Evolutionary conservation across 2,888 invertebrate species (phyloP), one percentile per base, ranked within the genome.

Genomic region (Lycaena phlaeas): DNA sequence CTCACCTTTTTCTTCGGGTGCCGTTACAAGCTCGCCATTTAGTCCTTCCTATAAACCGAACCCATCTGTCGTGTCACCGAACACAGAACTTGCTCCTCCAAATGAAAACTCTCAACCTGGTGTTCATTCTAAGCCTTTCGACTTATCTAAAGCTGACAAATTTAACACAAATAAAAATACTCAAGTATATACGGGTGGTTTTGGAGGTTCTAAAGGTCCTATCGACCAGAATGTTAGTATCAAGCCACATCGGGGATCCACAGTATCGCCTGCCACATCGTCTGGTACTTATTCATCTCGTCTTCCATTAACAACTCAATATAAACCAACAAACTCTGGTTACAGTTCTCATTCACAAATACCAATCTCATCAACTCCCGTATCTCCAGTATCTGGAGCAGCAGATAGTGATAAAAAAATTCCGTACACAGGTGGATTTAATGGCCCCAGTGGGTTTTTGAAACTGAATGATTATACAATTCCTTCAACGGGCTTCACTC

Each of bases 341-440:
- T 22, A 22, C 9, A 9, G 31, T 1, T 7, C 18, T 12, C 18
- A 34, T 11, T 12, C 11, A 12, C 28, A 29, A 29, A 29, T 9
- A 3, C 34, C 14, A 7, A 9, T 34, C n/a, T 34, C 34, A 18
- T 22, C 17, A 17, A 22, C 17, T 18, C 22, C 22, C 6, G 9
- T 34, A 3, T 12, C 34, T 11, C 34, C 11, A 10, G 7, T 9
- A 5, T 12, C 34, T 12, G 22, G 6, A 17, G 2, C 14, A 11
- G 36, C 25, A 26, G 25, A 38, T 17, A 27, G 18, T 10, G 40
- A 40, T 9, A 40, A 47, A 36, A 45, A 58, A 38, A 39, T 46
- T 12, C 56, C 38, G 2, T 70, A 70, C 36, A 56, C 59, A n/a
- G 64, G 67, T 36, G 63, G 66, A 0, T 71, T 72, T 46, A 70